Conservation (phyloP, 2,113 vertebrate genomes). For the Canis aureus region DNA sequence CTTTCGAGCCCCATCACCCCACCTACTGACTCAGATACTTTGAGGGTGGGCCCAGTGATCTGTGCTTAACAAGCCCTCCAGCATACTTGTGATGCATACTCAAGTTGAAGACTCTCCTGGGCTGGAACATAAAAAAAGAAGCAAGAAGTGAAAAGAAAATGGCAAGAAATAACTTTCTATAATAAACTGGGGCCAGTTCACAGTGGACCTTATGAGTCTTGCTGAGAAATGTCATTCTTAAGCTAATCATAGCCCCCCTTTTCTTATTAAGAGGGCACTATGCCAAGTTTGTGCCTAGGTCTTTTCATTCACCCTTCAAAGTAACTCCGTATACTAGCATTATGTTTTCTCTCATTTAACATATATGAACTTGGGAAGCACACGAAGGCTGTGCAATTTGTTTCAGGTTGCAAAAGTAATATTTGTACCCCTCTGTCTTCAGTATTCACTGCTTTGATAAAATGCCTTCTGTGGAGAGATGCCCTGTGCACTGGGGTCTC, state of each 20-base stretch:
- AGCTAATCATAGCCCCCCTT: neutral
- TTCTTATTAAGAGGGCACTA: neutral
- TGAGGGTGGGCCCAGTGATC: too few species aligned
- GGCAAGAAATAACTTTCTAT: neutral
- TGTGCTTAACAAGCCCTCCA: neutral
- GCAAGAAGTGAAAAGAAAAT: neutral
- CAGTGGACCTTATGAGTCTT: neutral
- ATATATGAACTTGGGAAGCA: neutral
- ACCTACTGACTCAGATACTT: neutral
- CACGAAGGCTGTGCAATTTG: neutral
- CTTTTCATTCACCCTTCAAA: neutral
- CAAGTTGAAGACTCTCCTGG: neutral
- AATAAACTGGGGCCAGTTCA: neutral
- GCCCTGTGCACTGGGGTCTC: neutral
- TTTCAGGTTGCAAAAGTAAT: neutral
- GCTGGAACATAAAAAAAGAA: neutral
- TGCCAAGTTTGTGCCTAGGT: neutral
- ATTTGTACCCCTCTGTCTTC: neutral
- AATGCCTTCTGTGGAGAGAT: neutral
- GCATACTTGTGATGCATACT: neutral
- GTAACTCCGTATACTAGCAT: neutral
- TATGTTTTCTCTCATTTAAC: neutral
- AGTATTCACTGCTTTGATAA: neutral
- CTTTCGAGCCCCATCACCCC: neutral
- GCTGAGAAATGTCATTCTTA: neutral